Conservation (phyloP, 2,888 invertebrate species). For the Germaria angustata region DNA sequence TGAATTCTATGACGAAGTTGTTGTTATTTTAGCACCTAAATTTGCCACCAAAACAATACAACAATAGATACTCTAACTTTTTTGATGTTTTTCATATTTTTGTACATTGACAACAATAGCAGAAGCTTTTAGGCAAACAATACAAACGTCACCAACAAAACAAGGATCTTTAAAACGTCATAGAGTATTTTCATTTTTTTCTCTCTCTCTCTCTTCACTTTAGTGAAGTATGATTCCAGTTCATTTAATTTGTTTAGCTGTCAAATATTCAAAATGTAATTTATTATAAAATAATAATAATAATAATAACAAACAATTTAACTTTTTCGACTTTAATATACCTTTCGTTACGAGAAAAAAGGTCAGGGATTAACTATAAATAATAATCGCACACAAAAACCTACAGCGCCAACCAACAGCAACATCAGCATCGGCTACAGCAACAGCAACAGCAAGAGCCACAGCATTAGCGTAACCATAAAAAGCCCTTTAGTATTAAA, state of each 20-base stretch:
- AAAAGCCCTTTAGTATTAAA: background rate
- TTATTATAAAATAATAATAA: no score
- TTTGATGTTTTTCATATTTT: background rate
- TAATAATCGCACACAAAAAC: slow-evolving; percentile 5
- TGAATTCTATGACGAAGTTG: slow-evolving; percentile 30
- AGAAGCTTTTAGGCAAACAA: slow-evolving; percentile 41
- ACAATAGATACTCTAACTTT: background rate
- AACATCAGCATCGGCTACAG: background rate
- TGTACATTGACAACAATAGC: slow-evolving; percentile 48
- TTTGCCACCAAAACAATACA: slow-evolving; percentile 55
- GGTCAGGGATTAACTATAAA: slow-evolving; percentile 6
- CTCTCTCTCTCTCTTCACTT: background rate
- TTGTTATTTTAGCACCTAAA: slow-evolving; percentile 37
- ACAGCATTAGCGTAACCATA: slow-evolving; percentile 19
- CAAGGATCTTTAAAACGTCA: slow-evolving; percentile 78
- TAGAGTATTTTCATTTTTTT: slow-evolving; percentile 36
- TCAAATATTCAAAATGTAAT: background rate
- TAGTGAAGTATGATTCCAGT: background rate
- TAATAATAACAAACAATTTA: no score
- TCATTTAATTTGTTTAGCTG: background rate
- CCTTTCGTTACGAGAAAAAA: background rate
- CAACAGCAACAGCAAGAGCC: background rate
- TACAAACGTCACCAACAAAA: slow-evolving; percentile 72
- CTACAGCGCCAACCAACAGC: background rate
- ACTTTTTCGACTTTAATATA: background rate